Percentiles rank a stretch among this genome's conserved stretches.
phyloP scores from a whole-genome alignment of 2,113 vertebrate species.

The Spermophilus dauricus region DNA sequence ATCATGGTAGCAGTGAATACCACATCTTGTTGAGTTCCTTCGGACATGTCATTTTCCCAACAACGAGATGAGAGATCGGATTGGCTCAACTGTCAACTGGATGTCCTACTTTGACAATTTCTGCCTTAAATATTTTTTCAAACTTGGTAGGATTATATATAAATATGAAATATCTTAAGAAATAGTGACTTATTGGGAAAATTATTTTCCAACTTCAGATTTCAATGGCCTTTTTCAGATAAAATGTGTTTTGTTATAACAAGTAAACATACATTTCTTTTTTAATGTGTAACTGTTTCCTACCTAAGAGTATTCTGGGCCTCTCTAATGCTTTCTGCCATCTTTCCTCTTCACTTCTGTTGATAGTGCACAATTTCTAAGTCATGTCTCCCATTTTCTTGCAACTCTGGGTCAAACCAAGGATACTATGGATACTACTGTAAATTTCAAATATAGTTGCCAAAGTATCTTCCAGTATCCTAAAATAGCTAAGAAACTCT shows the following conservation, averaged over 20 bases:
- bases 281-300: background rate
- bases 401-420: background rate
- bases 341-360: background rate
- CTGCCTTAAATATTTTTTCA: constrained; percentile 45
- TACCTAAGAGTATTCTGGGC: background rate
- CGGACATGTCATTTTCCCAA: background rate
- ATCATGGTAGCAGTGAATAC: background rate
- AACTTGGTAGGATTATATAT: constrained; percentile 16
- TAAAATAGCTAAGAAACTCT: constrained; percentile 59
- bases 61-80: background rate
- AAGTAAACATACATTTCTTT: constrained; percentile 39
- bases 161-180: constrained; percentile 18
- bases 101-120: constrained; percentile 29
- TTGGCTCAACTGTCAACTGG: background rate
- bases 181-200: constrained; percentile 7
- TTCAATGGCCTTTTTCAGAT: constrained; percentile 24
- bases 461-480: constrained; percentile 11
- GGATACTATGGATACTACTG: background rate
- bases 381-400: background rate
- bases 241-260: constrained; percentile 52
- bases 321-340: background rate
- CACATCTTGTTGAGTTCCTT: background rate
- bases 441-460: constrained; percentile 46
- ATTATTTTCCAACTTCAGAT: constrained; percentile 7
- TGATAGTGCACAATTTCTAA: background rate